Conservation (phyloP, 2,888 invertebrate species). For the Cataglyphis altisquamis region DNA sequence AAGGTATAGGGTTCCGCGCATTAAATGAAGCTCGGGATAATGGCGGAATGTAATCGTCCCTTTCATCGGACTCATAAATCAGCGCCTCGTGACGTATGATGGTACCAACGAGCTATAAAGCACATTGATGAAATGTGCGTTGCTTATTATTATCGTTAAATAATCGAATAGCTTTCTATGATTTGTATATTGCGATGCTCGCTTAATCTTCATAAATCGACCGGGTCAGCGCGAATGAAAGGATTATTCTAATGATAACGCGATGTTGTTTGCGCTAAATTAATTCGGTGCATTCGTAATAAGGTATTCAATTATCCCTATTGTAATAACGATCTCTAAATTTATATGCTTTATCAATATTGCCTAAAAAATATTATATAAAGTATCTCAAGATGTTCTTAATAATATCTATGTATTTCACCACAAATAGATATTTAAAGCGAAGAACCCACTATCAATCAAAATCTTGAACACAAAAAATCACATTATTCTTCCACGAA, state of each 20-base stretch:
- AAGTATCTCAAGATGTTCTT: not conserved
- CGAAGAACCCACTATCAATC: not conserved
- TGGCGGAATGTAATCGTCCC: slow-evolving; percentile 56
- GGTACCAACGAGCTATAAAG: slow-evolving; percentile 40
- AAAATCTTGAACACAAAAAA: not conserved
- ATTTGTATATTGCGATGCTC: slow-evolving; percentile 37
- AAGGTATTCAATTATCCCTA: not conserved
- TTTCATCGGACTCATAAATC: slow-evolving; percentile 55
- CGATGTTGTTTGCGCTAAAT: slow-evolving; percentile 1
- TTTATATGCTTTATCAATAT: not conserved
- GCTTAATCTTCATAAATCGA: slow-evolving; percentile 35
- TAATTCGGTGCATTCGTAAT: slow-evolving; percentile 3
- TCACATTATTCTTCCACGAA: not conserved
- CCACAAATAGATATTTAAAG: not conserved
- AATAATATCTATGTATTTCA: not conserved
- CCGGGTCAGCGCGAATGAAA: slow-evolving; percentile 10
- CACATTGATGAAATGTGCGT: slow-evolving; percentile 22
- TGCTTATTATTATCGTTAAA: slow-evolving; percentile 39
- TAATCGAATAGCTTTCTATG: slow-evolving; percentile 45
- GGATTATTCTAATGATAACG: slow-evolving; percentile 14
- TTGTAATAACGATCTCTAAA: slow-evolving; percentile 1
- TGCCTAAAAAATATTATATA: not conserved
- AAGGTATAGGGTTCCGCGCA: slow-evolving; percentile 47
- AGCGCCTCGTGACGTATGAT: slow-evolving; percentile 40
- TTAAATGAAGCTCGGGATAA: slow-evolving; percentile 50